Conservation (phyloP, 2,113 vertebrate species). For the Picathartes gymnocephalus region DNA sequence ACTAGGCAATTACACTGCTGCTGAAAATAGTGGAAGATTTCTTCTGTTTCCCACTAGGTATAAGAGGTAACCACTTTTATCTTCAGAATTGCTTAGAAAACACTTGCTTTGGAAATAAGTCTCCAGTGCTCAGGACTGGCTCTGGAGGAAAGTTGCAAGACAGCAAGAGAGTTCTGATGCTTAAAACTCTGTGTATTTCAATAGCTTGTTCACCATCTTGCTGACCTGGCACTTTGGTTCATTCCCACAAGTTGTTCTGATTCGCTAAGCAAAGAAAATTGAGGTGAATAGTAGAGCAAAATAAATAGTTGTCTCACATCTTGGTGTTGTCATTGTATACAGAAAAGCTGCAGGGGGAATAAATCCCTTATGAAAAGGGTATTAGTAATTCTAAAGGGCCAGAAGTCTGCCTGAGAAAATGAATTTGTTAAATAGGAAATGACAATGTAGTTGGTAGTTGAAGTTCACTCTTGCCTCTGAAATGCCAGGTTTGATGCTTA, state of each 20-base stretch:
- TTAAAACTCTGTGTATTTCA: neutral
- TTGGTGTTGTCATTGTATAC: neutral
- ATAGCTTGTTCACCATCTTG: neutral
- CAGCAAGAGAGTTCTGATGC: neutral
- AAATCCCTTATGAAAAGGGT: neutral
- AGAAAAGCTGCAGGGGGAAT: neutral
- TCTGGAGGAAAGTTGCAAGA: neutral
- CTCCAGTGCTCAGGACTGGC: rapidly evolving
- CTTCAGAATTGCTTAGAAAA: neutral
- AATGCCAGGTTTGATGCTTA: neutral
- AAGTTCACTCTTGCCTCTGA: neutral
- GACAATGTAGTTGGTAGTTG: neutral
- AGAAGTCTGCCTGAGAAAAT: neutral
- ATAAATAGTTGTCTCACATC: neutral
- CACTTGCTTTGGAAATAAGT: neutral
- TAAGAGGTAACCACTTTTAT: neutral
- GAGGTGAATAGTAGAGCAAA: neutral
- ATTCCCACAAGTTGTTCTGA: neutral
- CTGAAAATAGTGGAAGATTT: neutral
- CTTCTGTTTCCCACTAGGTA: neutral
- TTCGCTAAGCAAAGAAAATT: neutral
- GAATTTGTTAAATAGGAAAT: neutral
- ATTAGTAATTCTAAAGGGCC: neutral
- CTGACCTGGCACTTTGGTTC: neutral
- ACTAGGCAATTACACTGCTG: too few relatives aligned